These are phyloP conservation scores for Oriolus oriolus DNA, from an alignment of 2,113 vertebrate species.

Conservation along the genomic window DNA sequence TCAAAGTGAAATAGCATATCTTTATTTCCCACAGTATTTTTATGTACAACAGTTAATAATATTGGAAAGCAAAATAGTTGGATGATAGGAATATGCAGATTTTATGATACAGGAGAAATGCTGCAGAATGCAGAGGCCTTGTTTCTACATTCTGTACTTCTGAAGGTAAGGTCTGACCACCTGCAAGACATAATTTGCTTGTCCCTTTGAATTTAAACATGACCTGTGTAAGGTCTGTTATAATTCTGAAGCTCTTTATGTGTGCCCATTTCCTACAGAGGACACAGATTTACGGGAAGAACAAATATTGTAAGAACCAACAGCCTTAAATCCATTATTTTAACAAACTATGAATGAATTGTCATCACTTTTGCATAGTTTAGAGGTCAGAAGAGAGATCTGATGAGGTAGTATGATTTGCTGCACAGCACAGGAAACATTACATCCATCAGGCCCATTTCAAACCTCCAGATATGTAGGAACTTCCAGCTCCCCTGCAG, in stretches of 20 bases:
- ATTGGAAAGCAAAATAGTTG: not conserved
- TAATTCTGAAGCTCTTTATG: not conserved
- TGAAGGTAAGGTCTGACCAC: not conserved
- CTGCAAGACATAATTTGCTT: not conserved
- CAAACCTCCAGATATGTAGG: not conserved
- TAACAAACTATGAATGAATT: not conserved
- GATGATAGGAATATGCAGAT: not conserved
- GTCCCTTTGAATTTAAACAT: not conserved
- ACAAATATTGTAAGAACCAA: not conserved
- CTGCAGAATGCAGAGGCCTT: not conserved
- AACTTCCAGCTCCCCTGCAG: not conserved
- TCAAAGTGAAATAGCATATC: not conserved
- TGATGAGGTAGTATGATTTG: not conserved
- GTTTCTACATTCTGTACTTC: not conserved
- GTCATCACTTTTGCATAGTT: not conserved
- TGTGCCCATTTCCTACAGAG: not conserved
- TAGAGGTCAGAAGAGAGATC: not conserved
- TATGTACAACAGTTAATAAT: not conserved
- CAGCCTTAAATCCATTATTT: not conserved
- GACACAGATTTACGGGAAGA: not conserved
- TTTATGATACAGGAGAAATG: not conserved
- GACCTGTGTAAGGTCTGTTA: not conserved
- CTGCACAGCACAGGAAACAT: not conserved
- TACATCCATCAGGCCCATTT: not conserved
- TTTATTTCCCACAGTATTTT: not conserved